Evolutionary conservation across 2,113 vertebrate species (phyloP).

Genomic region (Chrysochloris asiatica): DNA sequence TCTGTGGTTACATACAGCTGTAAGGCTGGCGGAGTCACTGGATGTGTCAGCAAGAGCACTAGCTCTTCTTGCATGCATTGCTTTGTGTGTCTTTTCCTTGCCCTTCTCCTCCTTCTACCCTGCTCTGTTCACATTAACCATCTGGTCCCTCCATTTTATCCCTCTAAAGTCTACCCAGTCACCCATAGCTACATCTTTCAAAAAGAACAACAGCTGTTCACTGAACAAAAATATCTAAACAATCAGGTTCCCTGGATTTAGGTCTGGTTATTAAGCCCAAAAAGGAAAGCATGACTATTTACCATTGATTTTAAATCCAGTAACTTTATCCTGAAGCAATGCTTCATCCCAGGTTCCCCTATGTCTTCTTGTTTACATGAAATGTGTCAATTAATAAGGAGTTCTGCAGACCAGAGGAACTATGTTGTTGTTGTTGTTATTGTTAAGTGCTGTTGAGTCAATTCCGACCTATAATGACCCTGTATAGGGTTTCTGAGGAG

Average conservation of each 20-base stretch:
- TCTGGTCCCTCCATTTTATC: not conserved
- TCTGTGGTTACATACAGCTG: not conserved
- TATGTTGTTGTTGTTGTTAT: too few species aligned
- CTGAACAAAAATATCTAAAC: not conserved
- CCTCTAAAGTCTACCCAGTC: not conserved
- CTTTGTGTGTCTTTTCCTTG: not conserved
- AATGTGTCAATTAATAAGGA: conserved; percentile 2
- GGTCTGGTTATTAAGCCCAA: not conserved
- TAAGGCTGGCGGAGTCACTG: not conserved
- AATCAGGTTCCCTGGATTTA: not conserved
- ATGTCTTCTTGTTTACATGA: not conserved
- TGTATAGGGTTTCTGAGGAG: too few species aligned
- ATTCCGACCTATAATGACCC: too few species aligned
- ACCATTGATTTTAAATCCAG: not conserved
- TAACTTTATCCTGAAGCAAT: not conserved
- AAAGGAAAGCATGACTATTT: not conserved
- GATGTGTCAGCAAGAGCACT: not conserved
- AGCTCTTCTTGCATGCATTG: accelerated
- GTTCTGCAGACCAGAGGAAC: too few species aligned
- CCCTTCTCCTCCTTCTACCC: not conserved
- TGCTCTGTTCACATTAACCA: not conserved
- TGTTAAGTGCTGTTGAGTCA: too few species aligned
- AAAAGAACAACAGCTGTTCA: not conserved
- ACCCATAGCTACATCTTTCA: not conserved
- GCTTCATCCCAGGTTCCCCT: not conserved